Evolutionary conservation across 2,888 invertebrate genomes (phyloP).

Genomic region (Lasioglossum malachurum): DNA sequence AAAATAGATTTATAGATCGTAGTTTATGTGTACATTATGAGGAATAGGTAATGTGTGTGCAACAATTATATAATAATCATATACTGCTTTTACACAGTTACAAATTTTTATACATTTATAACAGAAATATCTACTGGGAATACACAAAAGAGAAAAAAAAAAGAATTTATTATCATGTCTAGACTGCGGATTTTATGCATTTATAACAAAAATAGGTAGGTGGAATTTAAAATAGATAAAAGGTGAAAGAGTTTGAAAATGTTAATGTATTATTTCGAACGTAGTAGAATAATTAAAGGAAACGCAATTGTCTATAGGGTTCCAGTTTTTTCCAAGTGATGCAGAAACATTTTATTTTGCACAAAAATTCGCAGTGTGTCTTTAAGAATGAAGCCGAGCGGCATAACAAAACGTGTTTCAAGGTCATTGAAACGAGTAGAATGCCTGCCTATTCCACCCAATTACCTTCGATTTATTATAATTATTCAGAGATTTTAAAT

Average conservation of each 20-base stretch:
- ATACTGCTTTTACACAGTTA: not conserved
- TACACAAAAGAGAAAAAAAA: not conserved
- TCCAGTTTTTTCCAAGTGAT: not conserved
- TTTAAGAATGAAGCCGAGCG: not conserved
- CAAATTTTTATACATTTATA: not conserved
- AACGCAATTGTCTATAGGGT: not conserved
- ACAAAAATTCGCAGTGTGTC: not conserved
- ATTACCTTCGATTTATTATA: not conserved
- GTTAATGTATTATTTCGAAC: not conserved
- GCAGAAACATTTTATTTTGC: not conserved
- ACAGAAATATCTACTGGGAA: not conserved
- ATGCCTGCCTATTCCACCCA: not conserved
- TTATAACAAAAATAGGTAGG: not conserved
- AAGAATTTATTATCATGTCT: not conserved
- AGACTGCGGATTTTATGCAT: not conserved
- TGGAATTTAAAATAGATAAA: not conserved
- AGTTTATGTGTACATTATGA: not conserved
- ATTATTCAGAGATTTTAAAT: not conserved
- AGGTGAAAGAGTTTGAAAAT: not conserved
- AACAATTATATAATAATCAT: not conserved
- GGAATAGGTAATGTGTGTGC: not conserved
- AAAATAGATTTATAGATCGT: not conserved
- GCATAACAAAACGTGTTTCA: not conserved
- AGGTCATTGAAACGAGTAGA: not conserved
- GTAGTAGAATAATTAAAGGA: not conserved